Percentiles rank a stretch among this genome's conserved stretches.
Evolutionary conservation across 2,888 invertebrate species (phyloP).

Genomic region (Dicroscelio sp.): DNA sequence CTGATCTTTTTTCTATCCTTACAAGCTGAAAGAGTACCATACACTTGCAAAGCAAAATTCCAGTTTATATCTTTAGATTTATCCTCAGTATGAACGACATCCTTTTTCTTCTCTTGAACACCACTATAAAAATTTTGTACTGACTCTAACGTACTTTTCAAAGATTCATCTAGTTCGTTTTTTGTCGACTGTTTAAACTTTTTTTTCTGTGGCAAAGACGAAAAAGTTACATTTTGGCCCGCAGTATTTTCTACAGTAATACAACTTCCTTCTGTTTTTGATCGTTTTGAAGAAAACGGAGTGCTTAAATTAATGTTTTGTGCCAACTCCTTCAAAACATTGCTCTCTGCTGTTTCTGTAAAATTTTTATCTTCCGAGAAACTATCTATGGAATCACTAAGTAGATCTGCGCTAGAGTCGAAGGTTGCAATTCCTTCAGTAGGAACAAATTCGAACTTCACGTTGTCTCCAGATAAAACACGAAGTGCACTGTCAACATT

Average conservation of each 20-base stretch:
- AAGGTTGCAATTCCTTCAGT: neutral
- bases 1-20: conserved; percentile 3
- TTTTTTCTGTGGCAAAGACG: neutral
- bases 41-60: conserved; percentile 10
- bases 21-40: neutral
- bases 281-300: neutral
- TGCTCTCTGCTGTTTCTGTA: neutral
- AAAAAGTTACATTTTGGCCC: neutral
- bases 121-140: conserved; percentile 3
- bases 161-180: conserved; percentile 6
- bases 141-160: conserved; percentile 1
- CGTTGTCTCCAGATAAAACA: neutral
- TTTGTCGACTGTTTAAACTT: neutral
- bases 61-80: conserved; percentile 12
- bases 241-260: neutral
- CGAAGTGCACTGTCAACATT: neutral
- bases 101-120: neutral
- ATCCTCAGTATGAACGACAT: neutral
- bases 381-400: neutral
- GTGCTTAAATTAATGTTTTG: neutral
- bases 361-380: neutral
- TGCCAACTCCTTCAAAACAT: neutral
- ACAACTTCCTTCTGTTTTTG: neutral
- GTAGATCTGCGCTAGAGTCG: neutral
- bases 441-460: neutral